Conservation (phyloP, 2,888 invertebrate genomes). For the Oxycera nigricornis region DNA sequence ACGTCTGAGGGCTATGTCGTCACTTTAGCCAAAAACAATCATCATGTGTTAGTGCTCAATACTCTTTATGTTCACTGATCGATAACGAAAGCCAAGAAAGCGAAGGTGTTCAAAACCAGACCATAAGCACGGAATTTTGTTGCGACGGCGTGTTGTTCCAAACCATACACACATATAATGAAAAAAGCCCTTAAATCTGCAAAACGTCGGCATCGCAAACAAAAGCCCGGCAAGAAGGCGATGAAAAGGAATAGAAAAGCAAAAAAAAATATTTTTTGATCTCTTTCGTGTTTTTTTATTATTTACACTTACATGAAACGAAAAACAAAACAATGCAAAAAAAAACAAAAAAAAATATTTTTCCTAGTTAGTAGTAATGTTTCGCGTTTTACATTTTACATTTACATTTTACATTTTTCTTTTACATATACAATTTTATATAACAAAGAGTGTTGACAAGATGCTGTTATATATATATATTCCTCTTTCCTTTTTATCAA, state of each 20-base stretch:
- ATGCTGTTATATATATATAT: conserved; percentile 46
- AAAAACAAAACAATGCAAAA: conserved; percentile 46
- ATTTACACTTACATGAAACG: conserved; percentile 50
- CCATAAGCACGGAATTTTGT: conserved; percentile 47
- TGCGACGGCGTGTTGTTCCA: background rate
- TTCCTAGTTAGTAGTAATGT: conserved; percentile 41
- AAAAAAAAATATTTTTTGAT: conserved; percentile 51
- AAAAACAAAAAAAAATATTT: conserved; percentile 48
- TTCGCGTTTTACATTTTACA: conserved; percentile 35
- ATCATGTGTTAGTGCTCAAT: conserved; percentile 95
- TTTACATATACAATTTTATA: conserved; percentile 39
- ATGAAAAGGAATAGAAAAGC: conserved; percentile 48
- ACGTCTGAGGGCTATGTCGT: conserved; percentile 96
- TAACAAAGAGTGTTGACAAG: conserved; percentile 40
- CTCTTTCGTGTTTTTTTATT: conserved; percentile 50
- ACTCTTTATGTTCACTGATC: conserved; percentile 91
- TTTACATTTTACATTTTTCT: conserved; percentile 35
- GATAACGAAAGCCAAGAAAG: conserved; percentile 57
- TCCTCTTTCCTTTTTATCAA: conserved; percentile 49
- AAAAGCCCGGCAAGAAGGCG: conserved; percentile 44
- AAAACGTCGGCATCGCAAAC: conserved; percentile 40
- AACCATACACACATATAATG: too few species aligned
- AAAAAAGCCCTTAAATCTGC: background rate
- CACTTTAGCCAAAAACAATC: conserved; percentile 97
- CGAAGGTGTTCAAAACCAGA: conserved; percentile 50